Percentiles rank a stretch among this genome's conserved stretches.
Evolutionary conservation across 2,797 vertebrate species (phyloP).

Genomic region (Clarias laeviceps): DNA sequence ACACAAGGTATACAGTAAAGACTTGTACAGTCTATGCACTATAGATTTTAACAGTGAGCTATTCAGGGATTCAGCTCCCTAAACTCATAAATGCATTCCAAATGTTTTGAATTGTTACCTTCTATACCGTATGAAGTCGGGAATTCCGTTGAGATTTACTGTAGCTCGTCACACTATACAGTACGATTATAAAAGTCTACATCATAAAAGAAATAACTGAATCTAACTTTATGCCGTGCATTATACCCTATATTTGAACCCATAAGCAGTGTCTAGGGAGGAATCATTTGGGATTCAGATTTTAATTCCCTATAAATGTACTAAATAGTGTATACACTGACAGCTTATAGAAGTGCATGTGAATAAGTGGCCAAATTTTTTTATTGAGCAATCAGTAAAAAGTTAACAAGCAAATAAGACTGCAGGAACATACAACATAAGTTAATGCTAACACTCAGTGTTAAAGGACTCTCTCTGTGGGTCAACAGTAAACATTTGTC

Average conservation of each 20-base stretch:
- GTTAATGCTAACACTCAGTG: not conserved
- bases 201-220: not conserved
- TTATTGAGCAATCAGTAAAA: not conserved
- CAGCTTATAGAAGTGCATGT: not conserved
- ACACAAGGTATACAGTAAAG: not conserved
- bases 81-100: constrained; percentile 18
- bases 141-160: not conserved
- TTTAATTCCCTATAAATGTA: not conserved
- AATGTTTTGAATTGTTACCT: not conserved
- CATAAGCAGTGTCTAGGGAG: not conserved
- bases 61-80: constrained; percentile 5
- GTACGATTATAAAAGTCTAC: constrained; percentile 1
- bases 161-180: not conserved
- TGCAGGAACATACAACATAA: too few relatives aligned
- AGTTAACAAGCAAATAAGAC: not conserved
- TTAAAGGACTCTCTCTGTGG: not conserved
- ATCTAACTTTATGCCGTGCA: not conserved
- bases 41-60: constrained; percentile 17
- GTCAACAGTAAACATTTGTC: not conserved
- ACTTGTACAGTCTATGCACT: not conserved
- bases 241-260: not conserved
- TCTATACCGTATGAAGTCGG: not conserved
- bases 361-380: too few relatives aligned
- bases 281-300: not conserved
- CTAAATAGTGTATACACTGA: not conserved